Evolutionary conservation across 2,797 vertebrate species (phyloP).

Genomic region (Anniella stebbinsi): DNA sequence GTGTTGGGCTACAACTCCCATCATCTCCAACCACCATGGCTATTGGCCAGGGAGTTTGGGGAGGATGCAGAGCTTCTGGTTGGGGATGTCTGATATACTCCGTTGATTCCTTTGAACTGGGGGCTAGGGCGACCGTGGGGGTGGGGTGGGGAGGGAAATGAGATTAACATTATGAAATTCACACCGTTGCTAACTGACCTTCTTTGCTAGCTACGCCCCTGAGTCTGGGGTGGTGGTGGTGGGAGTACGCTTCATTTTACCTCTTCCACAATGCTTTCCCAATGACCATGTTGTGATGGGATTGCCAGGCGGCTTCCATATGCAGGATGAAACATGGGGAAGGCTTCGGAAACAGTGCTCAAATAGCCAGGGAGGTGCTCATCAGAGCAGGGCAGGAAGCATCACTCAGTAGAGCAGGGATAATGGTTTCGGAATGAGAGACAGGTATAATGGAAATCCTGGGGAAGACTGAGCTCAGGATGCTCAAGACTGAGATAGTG

Average conservation of each 20-base stretch:
- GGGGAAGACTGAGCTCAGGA: neutral
- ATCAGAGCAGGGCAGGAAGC: no score
- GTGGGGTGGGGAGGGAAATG: neutral
- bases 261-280: no score
- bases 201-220: neutral
- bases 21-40: no score
- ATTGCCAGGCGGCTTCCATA: neutral
- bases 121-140: neutral
- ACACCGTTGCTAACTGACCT: neutral
- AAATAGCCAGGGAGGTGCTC: neutral
- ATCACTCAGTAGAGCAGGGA: neutral
- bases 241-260: neutral
- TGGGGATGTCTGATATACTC: neutral
- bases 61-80: neutral
- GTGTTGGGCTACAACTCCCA: neutral
- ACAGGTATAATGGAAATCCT: neutral
- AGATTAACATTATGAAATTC: neutral
- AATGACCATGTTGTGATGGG: neutral
- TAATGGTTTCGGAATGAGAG: neutral
- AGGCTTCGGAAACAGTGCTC: neutral
- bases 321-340: neutral
- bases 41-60: neutral
- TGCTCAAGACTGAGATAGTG: neutral
- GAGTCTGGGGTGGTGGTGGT: no score
- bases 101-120: neutral